Percentiles rank a stretch among this genome's conserved stretches.
These are phyloP conservation scores for Dufourea novaeangliae DNA, from an alignment of 1,140 invertebrate species.

Conservation along the genomic window DNA sequence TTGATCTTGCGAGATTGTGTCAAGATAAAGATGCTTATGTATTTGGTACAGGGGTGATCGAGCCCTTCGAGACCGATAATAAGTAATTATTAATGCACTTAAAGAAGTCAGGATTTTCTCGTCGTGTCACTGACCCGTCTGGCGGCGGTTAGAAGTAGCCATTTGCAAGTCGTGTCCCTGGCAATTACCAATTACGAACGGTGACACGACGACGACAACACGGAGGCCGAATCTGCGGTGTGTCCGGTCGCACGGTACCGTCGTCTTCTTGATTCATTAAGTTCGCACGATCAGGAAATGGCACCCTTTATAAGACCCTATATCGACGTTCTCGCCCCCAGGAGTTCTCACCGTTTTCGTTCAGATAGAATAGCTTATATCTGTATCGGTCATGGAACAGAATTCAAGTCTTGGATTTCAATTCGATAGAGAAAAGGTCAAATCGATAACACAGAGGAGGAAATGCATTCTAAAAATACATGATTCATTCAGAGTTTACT, in stretches of 20 bases:
- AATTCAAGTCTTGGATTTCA: too few relatives aligned
- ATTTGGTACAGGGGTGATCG: too few relatives aligned
- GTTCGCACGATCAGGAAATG: slow-evolving; percentile 47
- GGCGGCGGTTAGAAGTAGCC: slow-evolving; percentile 50
- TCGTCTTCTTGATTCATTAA: slow-evolving; percentile 50
- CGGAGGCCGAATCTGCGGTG: slow-evolving; percentile 57
- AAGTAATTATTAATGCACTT: background rate
- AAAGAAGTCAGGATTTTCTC: background rate
- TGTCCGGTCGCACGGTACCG: slow-evolving; percentile 63
- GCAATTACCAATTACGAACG: slow-evolving; percentile 68
- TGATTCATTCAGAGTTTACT: too few relatives aligned
- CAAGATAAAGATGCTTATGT: too few relatives aligned
- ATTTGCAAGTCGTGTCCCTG: slow-evolving; percentile 57
- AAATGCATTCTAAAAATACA: too few relatives aligned
- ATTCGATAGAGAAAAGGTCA: too few relatives aligned
- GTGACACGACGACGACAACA: slow-evolving; percentile 43
- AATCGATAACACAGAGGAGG: too few relatives aligned
- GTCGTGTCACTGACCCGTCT: slow-evolving; percentile 41
- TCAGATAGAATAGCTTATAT: slow-evolving; percentile 2
- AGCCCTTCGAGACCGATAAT: background rate
- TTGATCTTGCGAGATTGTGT: too few relatives aligned
- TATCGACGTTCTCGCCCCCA: background rate
- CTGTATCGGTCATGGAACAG: slow-evolving; percentile 1
- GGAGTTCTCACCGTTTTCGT: slow-evolving; percentile 18
- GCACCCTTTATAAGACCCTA: slow-evolving; percentile 51